A percentile compares a stretch with the other conserved stretches of the same genome.
These are phyloP conservation scores for Maccullochella peelii DNA, from an alignment of 2,113 vertebrate species.

Conservation along the genomic window DNA sequence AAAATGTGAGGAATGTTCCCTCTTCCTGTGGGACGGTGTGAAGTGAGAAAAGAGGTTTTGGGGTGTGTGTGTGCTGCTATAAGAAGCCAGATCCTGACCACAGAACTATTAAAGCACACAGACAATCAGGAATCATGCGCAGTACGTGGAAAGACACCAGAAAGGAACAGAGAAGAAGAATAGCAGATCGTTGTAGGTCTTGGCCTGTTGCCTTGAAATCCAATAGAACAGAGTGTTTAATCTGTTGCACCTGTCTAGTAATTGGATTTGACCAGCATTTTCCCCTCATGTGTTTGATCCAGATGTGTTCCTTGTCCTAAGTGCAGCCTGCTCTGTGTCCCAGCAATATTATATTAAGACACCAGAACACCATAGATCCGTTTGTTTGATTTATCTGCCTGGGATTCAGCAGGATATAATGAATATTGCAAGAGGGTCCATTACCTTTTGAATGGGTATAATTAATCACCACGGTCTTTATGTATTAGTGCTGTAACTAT, in stretches of 20 bases:
- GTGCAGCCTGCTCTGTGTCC: slow-evolving; percentile 1
- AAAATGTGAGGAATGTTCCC: slow-evolving; percentile 85
- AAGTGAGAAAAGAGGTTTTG: slow-evolving; percentile 46
- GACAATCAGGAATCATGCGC: slow-evolving; percentile 67
- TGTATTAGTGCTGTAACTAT: slow-evolving; percentile 47
- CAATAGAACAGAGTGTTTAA: slow-evolving; percentile 50
- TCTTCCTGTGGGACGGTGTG: slow-evolving; percentile 84
- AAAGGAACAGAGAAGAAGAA: slow-evolving; percentile 51
- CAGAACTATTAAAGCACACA: slow-evolving; percentile 41
- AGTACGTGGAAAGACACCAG: slow-evolving; percentile 52
- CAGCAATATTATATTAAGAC: slow-evolving; percentile 59
- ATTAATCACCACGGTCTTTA: slow-evolving; percentile 63
- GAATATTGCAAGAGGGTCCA: slow-evolving; percentile 69
- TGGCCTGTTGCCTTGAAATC: slow-evolving; percentile 47
- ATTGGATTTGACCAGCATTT: slow-evolving; percentile 66
- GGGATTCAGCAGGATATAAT: slow-evolving; percentile 66
- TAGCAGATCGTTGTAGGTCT: slow-evolving; percentile 22
- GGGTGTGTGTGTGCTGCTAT: slow-evolving; percentile 13
- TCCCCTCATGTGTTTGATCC: slow-evolving; percentile 39
- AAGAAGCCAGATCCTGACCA: slow-evolving; percentile 41
- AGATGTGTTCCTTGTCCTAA: slow-evolving; percentile 50
- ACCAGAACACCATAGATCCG: slow-evolving; percentile 34
- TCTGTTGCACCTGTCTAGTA: slow-evolving; percentile 61
- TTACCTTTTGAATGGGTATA: slow-evolving; percentile 66
- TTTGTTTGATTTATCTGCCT: slow-evolving; percentile 66